These are phyloP conservation scores for Galeruca laticollis DNA, from an alignment of 2,888 invertebrate species.

Conservation along the genomic window DNA sequence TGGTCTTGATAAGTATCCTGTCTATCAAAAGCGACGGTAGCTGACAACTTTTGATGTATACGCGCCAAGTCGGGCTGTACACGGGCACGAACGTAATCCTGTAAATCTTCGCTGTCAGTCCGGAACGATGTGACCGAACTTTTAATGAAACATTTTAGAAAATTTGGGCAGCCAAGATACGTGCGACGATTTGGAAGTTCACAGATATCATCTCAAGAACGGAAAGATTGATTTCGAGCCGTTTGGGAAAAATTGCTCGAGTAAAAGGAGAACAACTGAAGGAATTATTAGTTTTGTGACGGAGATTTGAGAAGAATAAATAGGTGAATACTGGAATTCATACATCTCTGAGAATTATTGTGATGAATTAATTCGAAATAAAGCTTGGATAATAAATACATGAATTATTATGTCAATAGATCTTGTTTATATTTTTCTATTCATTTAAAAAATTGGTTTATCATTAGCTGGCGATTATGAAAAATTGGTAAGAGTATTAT, in stretches of 20 bases:
- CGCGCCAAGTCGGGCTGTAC: constrained; percentile 54
- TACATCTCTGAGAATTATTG: no score
- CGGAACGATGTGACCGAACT: constrained; percentile 53
- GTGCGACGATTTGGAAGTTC: constrained; percentile 45
- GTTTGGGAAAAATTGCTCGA: constrained; percentile 25
- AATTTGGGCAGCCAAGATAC: constrained; percentile 47
- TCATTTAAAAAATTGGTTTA: no score
- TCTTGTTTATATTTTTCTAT: no score
- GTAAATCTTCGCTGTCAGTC: constrained; percentile 58
- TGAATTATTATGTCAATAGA: no score
- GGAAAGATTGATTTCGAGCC: constrained; percentile 40
- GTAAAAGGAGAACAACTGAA: neutral
- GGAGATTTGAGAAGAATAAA: neutral
- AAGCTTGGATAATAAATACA: no score
- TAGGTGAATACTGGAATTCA: no score
- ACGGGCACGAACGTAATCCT: constrained; percentile 56
- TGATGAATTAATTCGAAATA: no score
- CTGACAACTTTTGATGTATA: constrained; percentile 60
- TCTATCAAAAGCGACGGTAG: constrained; percentile 55
- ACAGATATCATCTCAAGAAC: constrained; percentile 41
- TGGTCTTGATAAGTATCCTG: constrained; percentile 46
- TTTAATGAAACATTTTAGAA: constrained; percentile 50
- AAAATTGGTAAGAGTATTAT: no score
- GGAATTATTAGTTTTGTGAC: neutral
- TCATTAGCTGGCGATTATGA: no score